Conservation (phyloP, 92 coral and sea anemone genomes). For the Epizoanthus rinbou region DNA sequence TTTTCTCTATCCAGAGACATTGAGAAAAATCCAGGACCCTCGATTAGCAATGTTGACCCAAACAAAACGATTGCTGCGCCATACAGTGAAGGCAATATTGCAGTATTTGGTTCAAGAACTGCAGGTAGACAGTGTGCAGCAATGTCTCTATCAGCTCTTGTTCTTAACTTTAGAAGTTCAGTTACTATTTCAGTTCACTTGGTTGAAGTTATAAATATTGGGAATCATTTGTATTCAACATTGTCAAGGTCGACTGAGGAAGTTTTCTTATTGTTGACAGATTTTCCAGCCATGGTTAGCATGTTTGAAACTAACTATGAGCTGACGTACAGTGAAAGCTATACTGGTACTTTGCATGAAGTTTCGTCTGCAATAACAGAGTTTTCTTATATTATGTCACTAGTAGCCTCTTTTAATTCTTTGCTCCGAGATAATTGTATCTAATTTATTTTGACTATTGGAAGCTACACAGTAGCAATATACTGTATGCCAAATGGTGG, state of each 20-base stretch:
- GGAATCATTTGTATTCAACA: not conserved
- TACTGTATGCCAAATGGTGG: constrained; percentile 38
- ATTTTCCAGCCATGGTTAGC: not conserved
- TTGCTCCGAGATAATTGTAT: constrained; percentile 7
- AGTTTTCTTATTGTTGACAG: not conserved
- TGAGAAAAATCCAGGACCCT: too few relatives aligned
- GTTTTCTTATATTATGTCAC: constrained; percentile 8
- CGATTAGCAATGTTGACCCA: too few relatives aligned
- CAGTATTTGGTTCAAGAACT: too few relatives aligned
- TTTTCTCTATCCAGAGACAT: not conserved
- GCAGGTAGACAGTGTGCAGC: too few relatives aligned
- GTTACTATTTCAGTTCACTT: too few relatives aligned
- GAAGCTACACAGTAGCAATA: constrained; percentile 46
- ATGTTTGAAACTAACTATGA: not conserved
- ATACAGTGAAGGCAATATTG: too few relatives aligned
- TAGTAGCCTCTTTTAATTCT: constrained; percentile 14
- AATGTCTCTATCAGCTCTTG: too few relatives aligned
- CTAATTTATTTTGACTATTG: constrained; percentile 45
- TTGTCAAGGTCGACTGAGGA: not conserved
- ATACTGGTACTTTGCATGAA: constrained; percentile 41
- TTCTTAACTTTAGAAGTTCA: too few relatives aligned
- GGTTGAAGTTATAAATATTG: constrained; percentile 1
- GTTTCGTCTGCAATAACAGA: constrained; percentile 38
- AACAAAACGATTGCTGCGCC: too few relatives aligned
- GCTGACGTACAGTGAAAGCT: constrained; percentile 31